A percentile compares a stretch with the other conserved stretches of the same genome.
Evolutionary conservation across 2,888 invertebrate species (phyloP).

Genomic region (Drosophila antonietae): DNA sequence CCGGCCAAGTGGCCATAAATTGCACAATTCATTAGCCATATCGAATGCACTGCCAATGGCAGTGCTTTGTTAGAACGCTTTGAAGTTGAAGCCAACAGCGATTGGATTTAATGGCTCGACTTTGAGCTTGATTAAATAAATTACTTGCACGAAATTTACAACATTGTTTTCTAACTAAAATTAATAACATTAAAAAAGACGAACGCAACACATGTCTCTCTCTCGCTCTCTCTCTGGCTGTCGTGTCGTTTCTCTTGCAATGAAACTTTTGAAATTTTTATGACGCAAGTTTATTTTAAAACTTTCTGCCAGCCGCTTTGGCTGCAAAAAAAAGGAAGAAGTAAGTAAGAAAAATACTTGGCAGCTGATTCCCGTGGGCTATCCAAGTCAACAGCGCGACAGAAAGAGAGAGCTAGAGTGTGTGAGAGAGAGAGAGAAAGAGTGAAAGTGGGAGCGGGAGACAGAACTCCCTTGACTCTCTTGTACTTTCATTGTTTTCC

Average conservation of each 20-base stretch:
- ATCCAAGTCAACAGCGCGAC: constrained; percentile 11
- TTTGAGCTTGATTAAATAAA: constrained; percentile 10
- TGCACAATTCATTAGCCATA: constrained; percentile 21
- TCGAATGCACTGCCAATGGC: neutral
- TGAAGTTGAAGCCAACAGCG: neutral
- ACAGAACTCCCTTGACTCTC: constrained; percentile 22
- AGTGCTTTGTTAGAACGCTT: neutral
- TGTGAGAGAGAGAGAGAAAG: neutral
- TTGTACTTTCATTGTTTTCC: constrained; percentile 62
- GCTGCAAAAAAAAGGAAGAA: constrained; percentile 17
- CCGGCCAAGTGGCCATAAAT: constrained; percentile 10
- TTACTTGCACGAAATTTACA: constrained; percentile 4
- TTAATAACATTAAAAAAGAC: constrained; percentile 31
- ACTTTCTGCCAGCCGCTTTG: constrained; percentile 66
- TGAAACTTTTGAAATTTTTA: constrained; percentile 74
- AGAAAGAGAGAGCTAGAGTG: neutral
- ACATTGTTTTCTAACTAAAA: constrained; percentile 19
- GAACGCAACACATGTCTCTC: constrained; percentile 28
- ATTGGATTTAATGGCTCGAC: constrained; percentile 5
- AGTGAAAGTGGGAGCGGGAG: neutral
- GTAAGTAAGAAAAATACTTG: constrained; percentile 39
- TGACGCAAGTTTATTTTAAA: constrained; percentile 76
- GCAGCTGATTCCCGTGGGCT: constrained; percentile 61
- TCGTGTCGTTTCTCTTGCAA: constrained; percentile 36
- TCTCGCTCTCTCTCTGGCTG: constrained; percentile 8